phyloP scores from a whole-genome alignment of 2,888 invertebrate genomes.

The Sceliomorpha sp. region DNA sequence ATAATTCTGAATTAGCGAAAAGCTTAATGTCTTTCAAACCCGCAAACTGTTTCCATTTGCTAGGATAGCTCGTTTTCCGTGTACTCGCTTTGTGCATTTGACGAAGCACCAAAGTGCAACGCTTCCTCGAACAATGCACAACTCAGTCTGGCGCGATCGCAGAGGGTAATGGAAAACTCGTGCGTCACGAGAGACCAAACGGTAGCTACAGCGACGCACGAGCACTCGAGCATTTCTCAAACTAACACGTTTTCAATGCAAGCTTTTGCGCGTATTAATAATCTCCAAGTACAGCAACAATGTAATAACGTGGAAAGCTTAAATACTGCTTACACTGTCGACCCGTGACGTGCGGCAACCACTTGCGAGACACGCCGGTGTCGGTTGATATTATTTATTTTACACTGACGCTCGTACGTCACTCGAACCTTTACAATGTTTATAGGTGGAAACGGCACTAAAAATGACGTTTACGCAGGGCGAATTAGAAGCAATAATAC shows the following conservation, averaged over 20 bases:
- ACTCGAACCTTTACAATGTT: no score
- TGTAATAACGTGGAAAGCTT: not conserved
- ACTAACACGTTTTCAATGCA: conserved; percentile 41
- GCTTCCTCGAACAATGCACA: conserved; percentile 19
- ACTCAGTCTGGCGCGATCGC: conserved; percentile 10
- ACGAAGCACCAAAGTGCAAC: conserved; percentile 22
- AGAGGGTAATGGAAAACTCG: conserved; percentile 41
- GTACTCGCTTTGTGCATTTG: conserved; percentile 8
- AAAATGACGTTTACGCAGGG: no score
- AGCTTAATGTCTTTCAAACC: conserved; percentile 2
- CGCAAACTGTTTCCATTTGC: conserved; percentile 2
- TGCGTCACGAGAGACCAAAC: conserved; percentile 37
- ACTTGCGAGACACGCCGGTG: no score
- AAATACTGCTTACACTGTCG: no score
- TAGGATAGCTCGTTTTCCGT: conserved; percentile 2
- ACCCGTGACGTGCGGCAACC: no score
- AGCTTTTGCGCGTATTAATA: conserved; percentile 28
- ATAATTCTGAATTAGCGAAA: conserved; percentile 8
- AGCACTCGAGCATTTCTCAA: conserved; percentile 42
- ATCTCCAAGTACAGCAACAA: conserved; percentile 14
- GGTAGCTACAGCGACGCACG: conserved; percentile 22
- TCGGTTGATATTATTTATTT: no score
- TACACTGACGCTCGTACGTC: no score
- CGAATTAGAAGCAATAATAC: no score
- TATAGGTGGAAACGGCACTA: no score